Evolutionary conservation across 2,113 vertebrate species (phyloP), one percentile per base, ranked within the genome.

Genomic region (Cyprinodon variegatus): DNA sequence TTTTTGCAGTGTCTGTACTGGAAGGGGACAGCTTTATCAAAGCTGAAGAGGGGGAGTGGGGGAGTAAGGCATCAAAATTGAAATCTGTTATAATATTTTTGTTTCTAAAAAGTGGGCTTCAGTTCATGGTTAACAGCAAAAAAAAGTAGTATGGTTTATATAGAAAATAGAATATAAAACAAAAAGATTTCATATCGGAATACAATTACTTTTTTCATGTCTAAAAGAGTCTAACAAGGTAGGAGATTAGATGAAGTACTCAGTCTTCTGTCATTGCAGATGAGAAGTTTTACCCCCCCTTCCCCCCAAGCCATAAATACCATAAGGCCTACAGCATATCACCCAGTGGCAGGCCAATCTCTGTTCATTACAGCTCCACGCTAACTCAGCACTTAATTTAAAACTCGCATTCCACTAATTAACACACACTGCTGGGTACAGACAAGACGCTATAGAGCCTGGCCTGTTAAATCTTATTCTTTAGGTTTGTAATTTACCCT

Each of bases 1-100:
- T 95, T 95, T 93, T 95, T 96, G 94, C 84, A 83, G 93, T 88
- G 93, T 73, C 68, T 79, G 79, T 81, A 81, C 83, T 84, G 87
- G 85, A 90, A 79, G 67, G 78, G 66, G 71, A 70, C 81, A 41
- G 65, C 67, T 77, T 78, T 76, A 81, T 74, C 74, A 77, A 29
- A 29, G 29, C 29, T 29, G 29, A 29, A 29, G 29, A 29, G 29
- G 29, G 29, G 29, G 29, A 29, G 29, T 29, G 29, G 29, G 29
- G 29, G 29, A 29, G 29, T 29, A 29, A 29, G 29, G 29, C 29
- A 29, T 29, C 29, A 29, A 29, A 29, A 29, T 29, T 29, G 29
- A 29, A 29, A 48, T 17, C n/a, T 60, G 7, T 45, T 66, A n/a
- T 45, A 60, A 36, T 8, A 11, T 20, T 59, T 74, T 1, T 61